These are phyloP conservation scores for Leuciscus idus DNA, from an alignment of 2,113 vertebrate genomes.

Conservation along the genomic window DNA sequence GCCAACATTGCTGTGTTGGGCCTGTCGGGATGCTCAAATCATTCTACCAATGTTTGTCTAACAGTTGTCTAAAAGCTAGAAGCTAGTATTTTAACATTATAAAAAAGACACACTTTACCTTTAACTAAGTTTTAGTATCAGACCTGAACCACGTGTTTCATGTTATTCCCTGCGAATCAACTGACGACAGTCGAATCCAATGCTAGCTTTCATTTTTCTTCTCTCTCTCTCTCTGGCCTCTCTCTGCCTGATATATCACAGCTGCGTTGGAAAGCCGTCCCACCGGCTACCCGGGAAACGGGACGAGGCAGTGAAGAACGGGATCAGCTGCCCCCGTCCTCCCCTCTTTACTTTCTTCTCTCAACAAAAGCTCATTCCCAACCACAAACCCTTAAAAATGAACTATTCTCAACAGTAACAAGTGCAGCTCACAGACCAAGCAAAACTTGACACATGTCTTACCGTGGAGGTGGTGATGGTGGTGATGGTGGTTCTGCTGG, in stretches of 20 bases:
- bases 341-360: constrained; percentile 10
- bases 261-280: constrained; percentile 33
- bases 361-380: constrained; percentile 35
- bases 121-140: constrained; percentile 11
- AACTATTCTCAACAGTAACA: constrained; percentile 35
- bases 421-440: background rate
- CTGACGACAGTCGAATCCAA: background rate
- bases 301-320: constrained; percentile 35
- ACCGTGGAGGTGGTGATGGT: constrained; percentile 80
- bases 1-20: background rate
- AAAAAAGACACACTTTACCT: background rate
- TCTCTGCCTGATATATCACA: constrained; percentile 17
- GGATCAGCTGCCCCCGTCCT: constrained; percentile 20
- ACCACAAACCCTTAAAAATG: constrained; percentile 13
- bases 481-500: constrained; percentile 75
- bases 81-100: background rate
- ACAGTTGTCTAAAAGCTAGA: background rate
- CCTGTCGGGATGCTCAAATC: background rate
- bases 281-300: constrained; percentile 35
- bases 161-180: constrained; percentile 6
- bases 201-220: background rate
- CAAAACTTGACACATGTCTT: constrained; percentile 60
- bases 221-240: background rate
- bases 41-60: background rate
- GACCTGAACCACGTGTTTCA: constrained; percentile 24